phyloP scores from a whole-genome alignment of 2,888 invertebrate species.

The Cetonia aurata region DNA sequence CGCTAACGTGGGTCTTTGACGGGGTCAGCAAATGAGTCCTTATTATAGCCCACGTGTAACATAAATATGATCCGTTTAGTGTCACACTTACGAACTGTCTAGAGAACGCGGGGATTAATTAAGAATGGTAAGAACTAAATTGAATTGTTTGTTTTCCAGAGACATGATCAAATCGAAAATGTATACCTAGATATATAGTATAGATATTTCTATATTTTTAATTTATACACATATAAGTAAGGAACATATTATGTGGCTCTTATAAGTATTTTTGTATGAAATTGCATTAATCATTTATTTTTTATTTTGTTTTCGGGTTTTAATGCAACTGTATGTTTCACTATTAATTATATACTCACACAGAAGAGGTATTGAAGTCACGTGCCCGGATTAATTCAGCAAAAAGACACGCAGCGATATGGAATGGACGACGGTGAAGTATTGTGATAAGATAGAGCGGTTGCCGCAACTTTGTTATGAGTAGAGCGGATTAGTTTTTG shows the following conservation, averaged over 20 bases:
- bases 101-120: slow-evolving; percentile 5
- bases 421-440: slow-evolving; percentile 47
- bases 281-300: neutral
- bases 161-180: too few relatives aligned
- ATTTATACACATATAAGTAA: neutral
- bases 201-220: neutral
- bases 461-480: slow-evolving; percentile 51
- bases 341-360: neutral
- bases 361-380: slow-evolving; percentile 55
- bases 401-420: slow-evolving; percentile 51
- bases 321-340: neutral
- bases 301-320: neutral
- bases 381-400: slow-evolving; percentile 55
- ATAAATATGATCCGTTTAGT: slow-evolving; percentile 28
- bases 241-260: too few relatives aligned
- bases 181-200: too few relatives aligned
- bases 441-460: slow-evolving; percentile 53
- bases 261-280: too few relatives aligned
- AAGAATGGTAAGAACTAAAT: neutral
- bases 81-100: slow-evolving; percentile 8
- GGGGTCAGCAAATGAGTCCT: slow-evolving; percentile 52
- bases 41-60: slow-evolving; percentile 44
- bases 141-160: neutral
- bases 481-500: slow-evolving; percentile 54
- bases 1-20: slow-evolving; percentile 46